Conservation (phyloP, 2,113 vertebrate genomes). For the Ceyx melanurus region DNA sequence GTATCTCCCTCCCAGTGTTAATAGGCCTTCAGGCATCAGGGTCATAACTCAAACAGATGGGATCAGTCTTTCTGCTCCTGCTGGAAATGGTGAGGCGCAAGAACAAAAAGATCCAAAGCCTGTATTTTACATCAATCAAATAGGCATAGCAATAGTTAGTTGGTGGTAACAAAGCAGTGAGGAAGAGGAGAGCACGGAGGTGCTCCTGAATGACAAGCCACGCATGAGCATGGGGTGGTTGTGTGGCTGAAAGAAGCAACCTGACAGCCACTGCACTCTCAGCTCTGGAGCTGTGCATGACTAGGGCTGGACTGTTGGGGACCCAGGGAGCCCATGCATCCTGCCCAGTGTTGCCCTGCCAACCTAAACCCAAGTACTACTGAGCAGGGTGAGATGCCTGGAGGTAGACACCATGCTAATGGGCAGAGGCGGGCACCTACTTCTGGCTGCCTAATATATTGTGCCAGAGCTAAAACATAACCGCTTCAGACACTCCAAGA, state of each 20-base stretch:
- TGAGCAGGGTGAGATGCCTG: background rate
- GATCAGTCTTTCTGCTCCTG: conserved; percentile 1
- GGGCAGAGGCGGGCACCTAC: background rate
- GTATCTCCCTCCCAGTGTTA: background rate
- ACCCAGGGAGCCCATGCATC: background rate
- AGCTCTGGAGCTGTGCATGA: background rate
- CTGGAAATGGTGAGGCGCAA: background rate
- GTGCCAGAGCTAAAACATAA: background rate
- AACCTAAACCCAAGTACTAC: background rate
- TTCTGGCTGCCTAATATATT: background rate
- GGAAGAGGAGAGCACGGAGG: background rate
- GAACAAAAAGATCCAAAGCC: background rate
- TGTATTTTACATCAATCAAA: conserved; percentile 5
- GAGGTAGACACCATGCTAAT: no score
- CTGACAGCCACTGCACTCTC: background rate
- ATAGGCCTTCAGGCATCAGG: background rate
- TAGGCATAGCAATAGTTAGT: background rate
- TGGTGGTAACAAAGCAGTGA: background rate
- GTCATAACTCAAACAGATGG: conserved; percentile 10
- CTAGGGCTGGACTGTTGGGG: background rate
- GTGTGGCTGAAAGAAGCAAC: background rate
- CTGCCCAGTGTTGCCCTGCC: background rate
- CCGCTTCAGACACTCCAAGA: accelerated
- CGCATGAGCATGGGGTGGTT: accelerated
- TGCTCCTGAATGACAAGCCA: background rate